Base-by-base conservation (phyloP, 2,797 vertebrate species). In the Gila robusta region DNA sequence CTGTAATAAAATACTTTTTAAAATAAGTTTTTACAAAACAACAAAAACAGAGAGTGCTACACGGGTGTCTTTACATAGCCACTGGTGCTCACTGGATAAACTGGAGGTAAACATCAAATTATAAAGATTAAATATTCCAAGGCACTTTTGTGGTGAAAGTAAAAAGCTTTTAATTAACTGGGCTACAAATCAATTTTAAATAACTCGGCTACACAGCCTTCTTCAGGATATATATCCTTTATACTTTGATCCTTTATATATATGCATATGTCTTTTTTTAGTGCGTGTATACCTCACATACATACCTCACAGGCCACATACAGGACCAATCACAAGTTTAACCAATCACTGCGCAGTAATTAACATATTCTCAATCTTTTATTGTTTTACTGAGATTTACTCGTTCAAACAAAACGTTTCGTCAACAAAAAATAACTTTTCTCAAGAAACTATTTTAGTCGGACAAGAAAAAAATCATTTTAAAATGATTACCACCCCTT, bases 301-400 rank as follows among this genome's bases (percentile, higher is more conserved):
- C 12, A 47, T 21, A 8, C 7, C 6, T 9, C 6, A 54, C 21
- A 28, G 62, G n/a, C 17, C n/a, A 76, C 44, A n/a, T 52, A 8
- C 35, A 52, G 1, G 7, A 21, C 11, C 16, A 52, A 17, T 26
- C 19, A 64, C 14, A n/a, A n/a, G 14, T 70, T 37, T 37, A 76
- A 52, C 81, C 76, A 87, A 80, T 87, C 44, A 37, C 12, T 21
- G 59, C 10, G 5, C 54, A 79, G 0, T 6, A 56, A 83, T 78
- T 81, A 64, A 28, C 83, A 89, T 82, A 39, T 69, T 69, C 26
- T 23, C 6, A 6, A 11, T 8, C 35, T 52, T 6, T 4, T 1
- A 6, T 35, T 14, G 0, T 72, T 71, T 39, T 6, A n/a, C 3
- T 21, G 1, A 14, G 5, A 16, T 78, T 76, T 14, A 17, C 1